These are phyloP conservation scores for Macrosteles quadrilineatus DNA, from an alignment of 1,140 invertebrate species.

Conservation along the genomic window DNA sequence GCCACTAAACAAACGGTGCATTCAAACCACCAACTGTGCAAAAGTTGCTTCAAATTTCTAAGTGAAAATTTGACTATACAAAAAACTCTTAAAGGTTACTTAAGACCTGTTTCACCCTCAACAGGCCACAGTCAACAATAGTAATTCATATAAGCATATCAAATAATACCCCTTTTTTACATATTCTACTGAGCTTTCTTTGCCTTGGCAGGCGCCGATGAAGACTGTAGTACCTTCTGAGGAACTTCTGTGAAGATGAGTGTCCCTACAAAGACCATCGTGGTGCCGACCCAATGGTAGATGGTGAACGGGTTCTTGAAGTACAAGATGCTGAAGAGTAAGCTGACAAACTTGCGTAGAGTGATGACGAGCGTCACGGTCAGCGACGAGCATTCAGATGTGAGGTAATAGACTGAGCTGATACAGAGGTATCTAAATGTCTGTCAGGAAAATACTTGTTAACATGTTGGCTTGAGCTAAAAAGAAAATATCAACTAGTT, in stretches of 20 bases:
- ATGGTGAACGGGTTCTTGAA: conserved; percentile 94
- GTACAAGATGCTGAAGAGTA: conserved; percentile 94
- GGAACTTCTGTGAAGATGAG: conserved; percentile 85
- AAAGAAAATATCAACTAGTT: too few relatives aligned
- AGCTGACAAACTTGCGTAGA: conserved; percentile 90
- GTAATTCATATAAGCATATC: too few relatives aligned
- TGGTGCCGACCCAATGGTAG: conserved; percentile 90
- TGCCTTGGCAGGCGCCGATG: too few relatives aligned
- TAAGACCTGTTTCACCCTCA: too few relatives aligned
- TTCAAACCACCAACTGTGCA: too few relatives aligned
- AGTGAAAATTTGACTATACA: too few relatives aligned
- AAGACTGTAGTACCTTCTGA: conserved; percentile 35
- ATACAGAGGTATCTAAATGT: conserved; percentile 80
- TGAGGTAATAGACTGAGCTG: conserved; percentile 90
- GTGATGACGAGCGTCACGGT: conserved; percentile 96
- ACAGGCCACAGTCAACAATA: too few relatives aligned
- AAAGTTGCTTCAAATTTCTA: too few relatives aligned
- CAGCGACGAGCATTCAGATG: conserved; percentile 90
- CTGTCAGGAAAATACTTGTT: conserved; percentile 42
- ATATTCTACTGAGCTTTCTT: too few relatives aligned
- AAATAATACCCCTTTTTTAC: too few relatives aligned
- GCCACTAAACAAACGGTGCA: too few relatives aligned
- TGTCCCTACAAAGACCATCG: conserved; percentile 90
- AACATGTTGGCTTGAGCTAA: not conserved
- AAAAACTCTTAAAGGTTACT: too few relatives aligned